Evolutionary conservation across 2,797 vertebrate species (phyloP).

Genomic region (Falco berigora): DNA sequence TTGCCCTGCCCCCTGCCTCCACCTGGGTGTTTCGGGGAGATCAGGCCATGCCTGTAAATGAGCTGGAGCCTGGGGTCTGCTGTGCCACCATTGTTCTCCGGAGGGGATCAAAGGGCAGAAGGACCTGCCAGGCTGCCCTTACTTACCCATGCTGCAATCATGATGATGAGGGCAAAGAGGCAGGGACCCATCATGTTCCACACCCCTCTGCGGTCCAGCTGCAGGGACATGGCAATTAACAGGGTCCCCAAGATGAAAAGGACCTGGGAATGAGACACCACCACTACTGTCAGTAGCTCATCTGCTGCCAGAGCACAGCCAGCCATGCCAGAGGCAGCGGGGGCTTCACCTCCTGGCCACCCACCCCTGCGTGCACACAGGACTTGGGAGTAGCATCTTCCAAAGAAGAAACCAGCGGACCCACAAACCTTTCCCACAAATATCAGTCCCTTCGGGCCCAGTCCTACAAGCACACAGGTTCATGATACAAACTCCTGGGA

Average conservation of each 20-base stretch:
- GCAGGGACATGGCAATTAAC: conserved; percentile 92
- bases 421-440: background rate
- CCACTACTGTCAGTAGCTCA: background rate
- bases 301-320: background rate
- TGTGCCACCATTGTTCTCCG: background rate
- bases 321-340: background rate
- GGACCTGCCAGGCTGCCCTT: background rate
- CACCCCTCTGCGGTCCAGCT: conserved; percentile 89
- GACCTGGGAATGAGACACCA: conserved; percentile 71
- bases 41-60: background rate
- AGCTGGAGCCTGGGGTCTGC: background rate
- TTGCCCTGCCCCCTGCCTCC: background rate
- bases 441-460: background rate
- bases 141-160: conserved; percentile 77
- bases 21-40: background rate
- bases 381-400: background rate
- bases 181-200: conserved; percentile 95
- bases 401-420: background rate
- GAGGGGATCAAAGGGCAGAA: background rate
- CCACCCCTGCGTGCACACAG: fast-evolving
- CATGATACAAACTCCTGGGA: background rate
- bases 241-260: conserved; percentile 86
- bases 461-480: background rate
- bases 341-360: background rate
- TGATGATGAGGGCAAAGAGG: conserved; percentile 77